phyloP scores from a whole-genome alignment of 2,113 vertebrate species.

The Gambusia holbrooki region DNA sequence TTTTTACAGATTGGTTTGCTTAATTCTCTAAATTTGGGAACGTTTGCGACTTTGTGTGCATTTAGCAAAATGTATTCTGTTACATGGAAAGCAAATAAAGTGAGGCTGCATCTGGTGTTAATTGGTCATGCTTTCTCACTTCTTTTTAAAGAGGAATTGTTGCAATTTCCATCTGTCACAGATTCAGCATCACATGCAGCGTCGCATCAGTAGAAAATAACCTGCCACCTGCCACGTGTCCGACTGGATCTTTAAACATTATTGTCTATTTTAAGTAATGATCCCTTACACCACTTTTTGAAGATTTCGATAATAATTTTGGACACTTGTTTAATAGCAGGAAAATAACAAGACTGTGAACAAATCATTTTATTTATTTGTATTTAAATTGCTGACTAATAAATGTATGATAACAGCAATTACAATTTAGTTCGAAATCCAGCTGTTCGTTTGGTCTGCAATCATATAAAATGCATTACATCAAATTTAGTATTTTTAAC shows the following conservation, averaged over 20 bases:
- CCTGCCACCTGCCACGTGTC: background rate
- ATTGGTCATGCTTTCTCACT: background rate
- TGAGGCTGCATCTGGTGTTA: too few relatives aligned
- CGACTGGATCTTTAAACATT: background rate
- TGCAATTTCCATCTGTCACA: background rate
- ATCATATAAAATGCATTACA: too few relatives aligned
- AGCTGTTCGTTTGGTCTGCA: too few relatives aligned
- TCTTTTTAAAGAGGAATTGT: background rate
- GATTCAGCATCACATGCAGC: background rate
- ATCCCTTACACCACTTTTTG: background rate
- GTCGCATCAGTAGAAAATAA: background rate
- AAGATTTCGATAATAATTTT: background rate
- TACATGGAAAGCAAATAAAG: too few relatives aligned
- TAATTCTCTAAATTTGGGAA: slow-evolving; percentile 3
- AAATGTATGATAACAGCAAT: background rate
- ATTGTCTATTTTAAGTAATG: background rate
- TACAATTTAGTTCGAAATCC: background rate
- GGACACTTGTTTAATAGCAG: background rate
- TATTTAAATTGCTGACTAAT: background rate
- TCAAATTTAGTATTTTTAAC: background rate
- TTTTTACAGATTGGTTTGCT: slow-evolving; percentile 40
- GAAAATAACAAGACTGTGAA: background rate
- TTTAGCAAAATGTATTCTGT: background rate
- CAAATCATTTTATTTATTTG: background rate
- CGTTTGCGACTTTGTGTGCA: slow-evolving; percentile 2